A percentile compares a stretch with the other conserved stretches of the same genome.
These are phyloP conservation scores for Rhysida immarginata DNA, from an alignment of 1,140 invertebrate genomes.

Conservation along the genomic window DNA sequence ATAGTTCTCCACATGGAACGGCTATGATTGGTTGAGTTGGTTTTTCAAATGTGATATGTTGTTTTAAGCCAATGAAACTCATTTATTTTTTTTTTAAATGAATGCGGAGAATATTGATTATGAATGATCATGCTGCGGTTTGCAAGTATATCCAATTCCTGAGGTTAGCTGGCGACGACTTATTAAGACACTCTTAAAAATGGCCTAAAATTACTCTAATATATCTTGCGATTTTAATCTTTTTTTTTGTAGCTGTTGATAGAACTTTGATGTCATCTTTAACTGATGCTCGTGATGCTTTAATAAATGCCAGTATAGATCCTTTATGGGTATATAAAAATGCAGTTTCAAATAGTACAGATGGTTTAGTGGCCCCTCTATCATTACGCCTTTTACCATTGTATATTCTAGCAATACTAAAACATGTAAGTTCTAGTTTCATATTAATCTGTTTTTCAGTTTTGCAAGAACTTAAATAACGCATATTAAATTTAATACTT, in stretches of 20 bases:
- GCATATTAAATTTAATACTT: no score
- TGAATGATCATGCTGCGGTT: constrained; percentile 5
- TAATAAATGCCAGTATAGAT: constrained; percentile 90
- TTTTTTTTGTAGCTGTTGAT: constrained; percentile 60
- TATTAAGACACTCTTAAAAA: no score
- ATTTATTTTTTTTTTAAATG: no score
- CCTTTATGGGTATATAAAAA: constrained; percentile 65
- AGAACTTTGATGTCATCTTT: constrained; percentile 67
- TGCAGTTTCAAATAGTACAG: constrained; percentile 42
- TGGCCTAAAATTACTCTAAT: no score
- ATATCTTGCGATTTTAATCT: neutral
- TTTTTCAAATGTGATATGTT: no score
- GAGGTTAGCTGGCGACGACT: no score
- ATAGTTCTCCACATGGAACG: no score
- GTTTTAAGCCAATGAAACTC: no score
- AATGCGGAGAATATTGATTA: neutral
- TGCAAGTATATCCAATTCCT: no score
- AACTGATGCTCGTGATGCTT: constrained; percentile 83
- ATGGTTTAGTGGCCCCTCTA: constrained; percentile 52
- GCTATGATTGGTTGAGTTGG: no score
- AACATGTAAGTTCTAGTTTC: constrained; percentile 50
- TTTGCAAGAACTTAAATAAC: no score
- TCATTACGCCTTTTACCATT: constrained; percentile 68
- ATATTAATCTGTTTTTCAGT: constrained; percentile 2
- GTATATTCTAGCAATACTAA: constrained; percentile 78